These are phyloP conservation scores for Tenthredo scrophulariae DNA, from an alignment of 2,888 invertebrate species.

Conservation along the genomic window DNA sequence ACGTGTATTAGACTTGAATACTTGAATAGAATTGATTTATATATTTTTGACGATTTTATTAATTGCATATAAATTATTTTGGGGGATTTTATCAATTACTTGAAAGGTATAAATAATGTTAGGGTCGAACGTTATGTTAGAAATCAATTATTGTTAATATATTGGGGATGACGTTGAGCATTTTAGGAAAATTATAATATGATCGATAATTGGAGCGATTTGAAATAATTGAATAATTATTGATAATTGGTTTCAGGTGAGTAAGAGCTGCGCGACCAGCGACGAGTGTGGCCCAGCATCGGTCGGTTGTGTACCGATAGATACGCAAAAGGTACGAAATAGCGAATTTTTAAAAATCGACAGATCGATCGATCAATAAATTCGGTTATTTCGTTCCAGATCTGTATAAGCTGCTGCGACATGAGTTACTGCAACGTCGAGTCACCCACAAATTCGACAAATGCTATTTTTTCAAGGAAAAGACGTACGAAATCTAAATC, in stretches of 20 bases:
- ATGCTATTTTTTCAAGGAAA: slow-evolving; percentile 79
- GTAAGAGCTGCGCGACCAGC: slow-evolving; percentile 83
- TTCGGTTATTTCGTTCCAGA: slow-evolving; percentile 78
- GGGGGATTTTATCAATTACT: neutral
- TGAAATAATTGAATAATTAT: neutral
- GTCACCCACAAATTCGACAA: slow-evolving; percentile 82
- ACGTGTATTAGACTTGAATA: neutral
- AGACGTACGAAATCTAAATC: slow-evolving; percentile 71
- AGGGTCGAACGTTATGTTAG: neutral
- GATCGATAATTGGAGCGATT: neutral
- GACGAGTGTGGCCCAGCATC: slow-evolving; percentile 82
- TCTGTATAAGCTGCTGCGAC: slow-evolving; percentile 84
- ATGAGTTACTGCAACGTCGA: slow-evolving; percentile 83
- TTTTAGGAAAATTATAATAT: neutral
- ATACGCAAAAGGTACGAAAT: slow-evolving; percentile 81
- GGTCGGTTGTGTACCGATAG: slow-evolving; percentile 83
- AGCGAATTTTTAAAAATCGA: slow-evolving; percentile 53
- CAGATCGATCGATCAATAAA: slow-evolving; percentile 67
- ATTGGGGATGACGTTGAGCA: neutral
- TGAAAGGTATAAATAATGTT: too few species aligned
- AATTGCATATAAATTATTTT: neutral
- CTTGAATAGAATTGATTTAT: neutral
- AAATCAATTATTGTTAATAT: neutral
- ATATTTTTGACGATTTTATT: neutral
- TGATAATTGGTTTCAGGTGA: slow-evolving; percentile 76